These are phyloP conservation scores for Horisme vitalbata DNA, from an alignment of 2,888 invertebrate genomes.

Conservation along the genomic window DNA sequence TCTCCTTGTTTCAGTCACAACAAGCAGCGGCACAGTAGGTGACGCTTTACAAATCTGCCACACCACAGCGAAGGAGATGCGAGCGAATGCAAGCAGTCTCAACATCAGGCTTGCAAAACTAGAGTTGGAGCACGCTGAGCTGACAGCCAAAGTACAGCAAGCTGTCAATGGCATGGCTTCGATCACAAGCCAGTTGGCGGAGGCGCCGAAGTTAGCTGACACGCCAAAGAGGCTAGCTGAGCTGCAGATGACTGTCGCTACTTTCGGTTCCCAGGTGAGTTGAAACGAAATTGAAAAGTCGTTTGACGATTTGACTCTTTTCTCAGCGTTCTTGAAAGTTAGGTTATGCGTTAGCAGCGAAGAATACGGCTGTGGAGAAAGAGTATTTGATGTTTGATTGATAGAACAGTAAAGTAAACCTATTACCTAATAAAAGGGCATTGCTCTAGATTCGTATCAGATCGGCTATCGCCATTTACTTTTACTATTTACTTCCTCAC, in stretches of 20 bases:
- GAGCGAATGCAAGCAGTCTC: slow-evolving; percentile 86
- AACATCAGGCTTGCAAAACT: slow-evolving; percentile 82
- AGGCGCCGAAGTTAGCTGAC: slow-evolving; percentile 83
- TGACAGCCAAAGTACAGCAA: slow-evolving; percentile 59
- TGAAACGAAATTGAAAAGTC: no score
- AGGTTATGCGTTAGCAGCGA: no score
- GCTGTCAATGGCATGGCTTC: slow-evolving; percentile 74
- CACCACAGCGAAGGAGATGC: slow-evolving; percentile 85
- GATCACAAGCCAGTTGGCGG: slow-evolving; percentile 82
- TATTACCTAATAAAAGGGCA: no score
- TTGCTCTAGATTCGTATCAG: no score
- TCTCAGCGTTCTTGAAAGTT: no score
- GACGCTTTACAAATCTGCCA: slow-evolving; percentile 88
- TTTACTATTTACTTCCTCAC: no score
- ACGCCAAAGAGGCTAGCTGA: slow-evolving; percentile 81
- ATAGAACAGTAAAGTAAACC: no score
- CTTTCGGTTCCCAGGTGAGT: slow-evolving; percentile 83
- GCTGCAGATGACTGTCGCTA: slow-evolving; percentile 80
- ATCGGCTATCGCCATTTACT: no score
- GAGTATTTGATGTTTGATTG: no score
- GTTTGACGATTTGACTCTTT: no score
- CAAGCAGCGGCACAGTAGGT: slow-evolving; percentile 86
- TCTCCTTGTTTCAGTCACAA: slow-evolving; percentile 77
- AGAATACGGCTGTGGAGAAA: no score
- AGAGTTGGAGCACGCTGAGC: slow-evolving; percentile 77